Conservation (phyloP, 2,797 vertebrate species). For the Alcedo atthis region DNA sequence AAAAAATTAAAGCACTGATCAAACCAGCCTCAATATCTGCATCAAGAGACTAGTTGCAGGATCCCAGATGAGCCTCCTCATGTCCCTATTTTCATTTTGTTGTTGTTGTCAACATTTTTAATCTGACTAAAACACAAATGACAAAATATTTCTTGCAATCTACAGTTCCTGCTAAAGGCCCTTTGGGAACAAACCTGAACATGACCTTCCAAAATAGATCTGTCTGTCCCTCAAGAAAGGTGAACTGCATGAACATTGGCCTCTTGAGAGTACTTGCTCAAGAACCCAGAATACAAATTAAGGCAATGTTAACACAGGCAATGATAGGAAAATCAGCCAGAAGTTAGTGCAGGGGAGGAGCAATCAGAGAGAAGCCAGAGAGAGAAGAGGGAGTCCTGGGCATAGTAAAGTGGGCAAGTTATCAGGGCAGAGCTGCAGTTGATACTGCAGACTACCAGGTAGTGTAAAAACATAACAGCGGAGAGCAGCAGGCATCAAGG, state of each 20-base stretch:
- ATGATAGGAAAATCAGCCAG: not conserved
- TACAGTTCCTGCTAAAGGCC: not conserved
- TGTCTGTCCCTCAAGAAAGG: not conserved
- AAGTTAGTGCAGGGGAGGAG: not conserved
- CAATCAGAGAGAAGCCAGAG: not conserved
- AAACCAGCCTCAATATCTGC: not conserved
- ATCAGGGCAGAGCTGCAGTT: not conserved
- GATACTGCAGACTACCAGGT: not conserved
- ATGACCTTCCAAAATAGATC: not conserved
- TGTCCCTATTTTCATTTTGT: accelerated
- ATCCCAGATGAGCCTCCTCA: not conserved
- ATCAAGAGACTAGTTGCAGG: not conserved
- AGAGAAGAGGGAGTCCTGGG: not conserved
- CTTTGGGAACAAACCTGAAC: not conserved
- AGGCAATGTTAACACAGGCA: not conserved
- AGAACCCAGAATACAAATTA: not conserved
- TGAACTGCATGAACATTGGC: not conserved
- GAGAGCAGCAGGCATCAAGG: not conserved
- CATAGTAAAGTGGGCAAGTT: not conserved
- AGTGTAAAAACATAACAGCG: accelerated
- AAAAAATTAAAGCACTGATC: not conserved
- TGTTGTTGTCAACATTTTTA: not conserved
- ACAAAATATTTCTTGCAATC: not conserved
- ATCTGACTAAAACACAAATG: not conserved
- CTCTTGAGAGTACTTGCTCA: not conserved